Conservation (phyloP, 1,140 invertebrate species). For the Solenopsis fugax region DNA sequence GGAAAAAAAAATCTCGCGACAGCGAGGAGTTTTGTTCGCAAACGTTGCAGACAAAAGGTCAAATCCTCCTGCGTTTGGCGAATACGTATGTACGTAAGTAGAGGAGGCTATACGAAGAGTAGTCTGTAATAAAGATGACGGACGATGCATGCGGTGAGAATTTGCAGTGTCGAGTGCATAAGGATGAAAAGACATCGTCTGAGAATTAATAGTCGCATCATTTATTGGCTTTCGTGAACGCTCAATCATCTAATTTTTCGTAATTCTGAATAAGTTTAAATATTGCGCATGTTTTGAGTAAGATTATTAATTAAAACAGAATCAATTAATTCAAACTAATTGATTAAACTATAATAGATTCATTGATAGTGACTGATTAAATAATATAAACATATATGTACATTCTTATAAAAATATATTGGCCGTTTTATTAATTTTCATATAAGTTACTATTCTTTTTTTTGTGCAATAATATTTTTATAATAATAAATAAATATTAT, state of each 20-base stretch:
- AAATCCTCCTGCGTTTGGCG: not conserved
- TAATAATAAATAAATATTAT: not conserved
- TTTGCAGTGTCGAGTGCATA: slow-evolving; percentile 1
- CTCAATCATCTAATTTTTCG: not conserved
- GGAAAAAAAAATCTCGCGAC: slow-evolving; percentile 27
- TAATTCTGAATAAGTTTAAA: not conserved
- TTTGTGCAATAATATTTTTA: not conserved
- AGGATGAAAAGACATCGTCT: not conserved
- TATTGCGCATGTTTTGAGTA: not conserved
- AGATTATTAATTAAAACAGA: not conserved
- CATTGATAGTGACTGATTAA: not conserved
- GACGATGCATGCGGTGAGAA: slow-evolving; percentile 8
- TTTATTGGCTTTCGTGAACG: slow-evolving; percentile 2
- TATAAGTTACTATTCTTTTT: not conserved
- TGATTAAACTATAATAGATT: not conserved
- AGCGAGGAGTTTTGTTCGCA: slow-evolving; percentile 3
- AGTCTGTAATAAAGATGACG: slow-evolving; percentile 23
- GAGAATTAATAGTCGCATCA: not conserved
- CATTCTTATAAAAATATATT: not conserved
- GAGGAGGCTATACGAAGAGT: not conserved
- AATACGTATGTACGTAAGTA: slow-evolving; percentile 25
- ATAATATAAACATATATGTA: not conserved
- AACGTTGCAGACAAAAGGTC: slow-evolving; percentile 25
- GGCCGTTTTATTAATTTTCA: not conserved
- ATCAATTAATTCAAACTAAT: not conserved